These are phyloP conservation scores for Crocodylus rhombifer DNA, from an alignment of 2,797 vertebrate genomes.

Conservation along the genomic window DNA sequence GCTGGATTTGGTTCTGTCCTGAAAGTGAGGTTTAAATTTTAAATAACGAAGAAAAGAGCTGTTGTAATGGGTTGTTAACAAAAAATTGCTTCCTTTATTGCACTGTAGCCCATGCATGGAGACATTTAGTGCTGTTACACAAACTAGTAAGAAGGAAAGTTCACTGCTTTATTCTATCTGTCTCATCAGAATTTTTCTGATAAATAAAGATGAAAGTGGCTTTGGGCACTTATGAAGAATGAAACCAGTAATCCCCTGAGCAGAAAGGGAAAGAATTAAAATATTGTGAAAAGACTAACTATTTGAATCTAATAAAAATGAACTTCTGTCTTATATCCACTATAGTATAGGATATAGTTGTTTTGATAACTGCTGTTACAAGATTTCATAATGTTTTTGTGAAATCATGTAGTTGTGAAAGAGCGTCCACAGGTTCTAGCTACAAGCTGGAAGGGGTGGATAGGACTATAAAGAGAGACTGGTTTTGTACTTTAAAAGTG, in stretches of 20 bases:
- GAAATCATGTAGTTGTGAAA: background rate
- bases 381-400: background rate
- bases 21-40: background rate
- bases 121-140: background rate
- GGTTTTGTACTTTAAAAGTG: background rate
- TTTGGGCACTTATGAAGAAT: background rate
- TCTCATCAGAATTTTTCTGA: background rate
- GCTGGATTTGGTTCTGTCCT: background rate
- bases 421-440: background rate
- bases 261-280: background rate
- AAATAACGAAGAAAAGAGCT: background rate
- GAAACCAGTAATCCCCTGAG: background rate
- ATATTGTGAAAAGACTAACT: background rate
- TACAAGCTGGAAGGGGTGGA: background rate
- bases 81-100: background rate
- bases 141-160: background rate
- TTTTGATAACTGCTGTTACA: background rate
- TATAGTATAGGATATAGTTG: background rate
- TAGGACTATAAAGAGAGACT: background rate
- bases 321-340: background rate
- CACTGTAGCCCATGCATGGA: background rate
- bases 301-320: constrained; percentile 2
- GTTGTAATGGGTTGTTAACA: background rate
- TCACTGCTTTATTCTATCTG: background rate
- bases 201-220: background rate